Conservation (phyloP, 2,888 invertebrate genomes). For the Conistra vaccinii region DNA sequence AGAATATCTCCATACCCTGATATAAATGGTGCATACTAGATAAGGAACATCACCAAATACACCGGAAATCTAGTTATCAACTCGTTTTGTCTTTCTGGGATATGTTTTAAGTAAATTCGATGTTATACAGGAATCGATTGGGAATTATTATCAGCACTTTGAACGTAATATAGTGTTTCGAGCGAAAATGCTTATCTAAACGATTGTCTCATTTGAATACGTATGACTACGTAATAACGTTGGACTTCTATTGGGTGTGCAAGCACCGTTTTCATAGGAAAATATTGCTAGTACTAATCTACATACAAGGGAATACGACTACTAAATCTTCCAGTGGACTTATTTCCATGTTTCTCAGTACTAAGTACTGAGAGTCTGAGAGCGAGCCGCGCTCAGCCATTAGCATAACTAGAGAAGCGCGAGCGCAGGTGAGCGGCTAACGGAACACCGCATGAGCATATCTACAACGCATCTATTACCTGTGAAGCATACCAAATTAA, state of each 20-base stretch:
- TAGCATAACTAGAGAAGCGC: conserved; percentile 90
- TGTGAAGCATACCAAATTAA: conserved; percentile 76
- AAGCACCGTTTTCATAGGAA: conserved; percentile 58
- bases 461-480: conserved; percentile 79
- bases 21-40: conserved; percentile 68
- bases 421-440: conserved; percentile 88
- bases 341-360: conserved; percentile 77
- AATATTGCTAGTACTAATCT: conserved; percentile 64
- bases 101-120: conserved; percentile 54
- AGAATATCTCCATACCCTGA: conserved; percentile 74
- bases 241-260: conserved; percentile 55
- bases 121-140: conserved; percentile 53
- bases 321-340: conserved; percentile 74
- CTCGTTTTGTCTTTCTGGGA: conserved; percentile 43
- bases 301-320: conserved; percentile 68
- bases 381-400: conserved; percentile 82
- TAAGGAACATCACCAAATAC: conserved; percentile 62
- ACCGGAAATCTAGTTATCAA: conserved; percentile 36
- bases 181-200: conserved; percentile 61
- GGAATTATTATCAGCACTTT: conserved; percentile 52
- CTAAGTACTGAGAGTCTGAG: conserved; percentile 78
- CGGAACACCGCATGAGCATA: conserved; percentile 84
- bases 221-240: conserved; percentile 61
- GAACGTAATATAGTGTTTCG: conserved; percentile 46
- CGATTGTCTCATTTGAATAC: conserved; percentile 62